Conservation (phyloP, 2,113 vertebrate species). For the Tragelaphus imberbis region DNA sequence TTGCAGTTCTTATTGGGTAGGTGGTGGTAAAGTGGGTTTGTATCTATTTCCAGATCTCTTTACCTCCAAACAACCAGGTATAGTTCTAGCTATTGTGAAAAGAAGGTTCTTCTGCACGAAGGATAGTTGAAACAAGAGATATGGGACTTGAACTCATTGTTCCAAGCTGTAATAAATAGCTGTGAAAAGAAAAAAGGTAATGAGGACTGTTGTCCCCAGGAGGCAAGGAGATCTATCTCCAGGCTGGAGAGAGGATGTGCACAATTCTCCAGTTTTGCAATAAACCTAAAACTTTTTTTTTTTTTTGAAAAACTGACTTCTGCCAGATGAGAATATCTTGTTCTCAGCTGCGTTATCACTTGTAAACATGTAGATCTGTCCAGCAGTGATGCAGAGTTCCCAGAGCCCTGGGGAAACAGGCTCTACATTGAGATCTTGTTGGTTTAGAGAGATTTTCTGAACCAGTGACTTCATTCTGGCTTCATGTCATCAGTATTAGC, state of each 20-base stretch:
- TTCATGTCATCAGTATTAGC: not conserved
- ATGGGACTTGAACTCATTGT: slow-evolving; percentile 22
- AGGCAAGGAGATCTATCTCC: not conserved
- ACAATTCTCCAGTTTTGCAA: not conserved
- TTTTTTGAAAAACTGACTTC: not conserved
- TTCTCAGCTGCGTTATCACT: not conserved
- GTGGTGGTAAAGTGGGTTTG: not conserved
- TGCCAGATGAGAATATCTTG: not conserved
- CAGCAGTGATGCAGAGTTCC: not conserved
- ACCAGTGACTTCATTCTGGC: not conserved
- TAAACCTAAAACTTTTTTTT: not conserved
- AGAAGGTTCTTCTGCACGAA: not conserved
- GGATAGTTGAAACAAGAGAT: slow-evolving; percentile 27
- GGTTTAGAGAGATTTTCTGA: not conserved
- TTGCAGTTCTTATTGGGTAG: not conserved
- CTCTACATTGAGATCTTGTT: not conserved
- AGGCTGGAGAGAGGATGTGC: not conserved
- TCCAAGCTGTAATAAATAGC: slow-evolving; percentile 2
- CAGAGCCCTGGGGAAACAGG: not conserved
- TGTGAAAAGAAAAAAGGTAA: not conserved
- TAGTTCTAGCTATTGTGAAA: not conserved
- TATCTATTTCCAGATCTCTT: not conserved
- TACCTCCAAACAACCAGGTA: not conserved
- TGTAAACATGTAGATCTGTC: not conserved
- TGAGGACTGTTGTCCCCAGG: slow-evolving; percentile 30